These are phyloP conservation scores for Lepidotrigona ventralis DNA, from an alignment of 1,140 invertebrate species.

Conservation along the genomic window DNA sequence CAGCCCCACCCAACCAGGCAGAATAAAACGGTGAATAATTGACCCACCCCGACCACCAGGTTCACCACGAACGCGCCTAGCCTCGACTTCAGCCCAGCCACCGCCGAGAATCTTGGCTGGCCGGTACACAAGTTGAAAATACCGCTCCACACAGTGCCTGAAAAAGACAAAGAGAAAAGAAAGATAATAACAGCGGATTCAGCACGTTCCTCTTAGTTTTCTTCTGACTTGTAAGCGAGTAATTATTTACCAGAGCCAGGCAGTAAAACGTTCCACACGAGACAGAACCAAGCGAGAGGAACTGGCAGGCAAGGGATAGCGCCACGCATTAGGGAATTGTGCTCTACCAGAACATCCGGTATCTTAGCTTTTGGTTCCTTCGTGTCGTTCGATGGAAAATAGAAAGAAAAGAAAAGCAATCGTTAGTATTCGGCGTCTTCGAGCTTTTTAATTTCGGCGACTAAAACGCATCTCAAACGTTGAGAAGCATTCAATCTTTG, in stretches of 20 bases:
- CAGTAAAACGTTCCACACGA: conserved; percentile 91
- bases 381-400: background rate
- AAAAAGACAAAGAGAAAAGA: background rate
- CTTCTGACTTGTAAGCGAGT: too few relatives aligned
- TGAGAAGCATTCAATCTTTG: background rate
- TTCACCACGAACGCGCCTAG: conserved; percentile 91
- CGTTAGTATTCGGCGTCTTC: background rate
- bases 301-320: conserved; percentile 94
- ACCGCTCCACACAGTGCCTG: conserved; percentile 93
- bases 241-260: conserved; percentile 89
- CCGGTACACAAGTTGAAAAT: conserved; percentile 93
- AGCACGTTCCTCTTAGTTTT: background rate
- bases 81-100: conserved; percentile 85
- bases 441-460: background rate
- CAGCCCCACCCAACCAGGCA: conserved; percentile 98
- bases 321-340: conserved; percentile 90
- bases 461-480: background rate
- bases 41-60: conserved; percentile 90
- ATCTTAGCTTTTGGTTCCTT: conserved; percentile 90
- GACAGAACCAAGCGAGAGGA: conserved; percentile 90
- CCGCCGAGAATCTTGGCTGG: conserved; percentile 90
- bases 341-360: conserved; percentile 88
- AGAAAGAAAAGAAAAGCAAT: background rate
- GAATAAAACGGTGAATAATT: conserved; percentile 96
- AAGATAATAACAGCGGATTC: too few relatives aligned